A percentile compares a stretch with the other conserved stretches of the same genome.
These are phyloP conservation scores for Kradibia gibbosae DNA, from an alignment of 1,140 invertebrate species.

Conservation along the genomic window DNA sequence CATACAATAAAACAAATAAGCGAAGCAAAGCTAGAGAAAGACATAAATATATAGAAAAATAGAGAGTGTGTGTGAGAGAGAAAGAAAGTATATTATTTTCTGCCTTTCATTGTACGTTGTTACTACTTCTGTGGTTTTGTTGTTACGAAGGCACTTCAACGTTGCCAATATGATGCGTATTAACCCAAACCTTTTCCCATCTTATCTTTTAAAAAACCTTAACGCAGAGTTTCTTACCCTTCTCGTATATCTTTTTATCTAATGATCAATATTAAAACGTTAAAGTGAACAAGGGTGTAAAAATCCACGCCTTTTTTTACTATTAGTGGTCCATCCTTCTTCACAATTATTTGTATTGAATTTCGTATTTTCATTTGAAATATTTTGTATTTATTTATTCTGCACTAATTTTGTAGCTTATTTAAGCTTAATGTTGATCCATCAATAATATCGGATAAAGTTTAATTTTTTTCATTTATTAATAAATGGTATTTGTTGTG, in stretches of 20 bases:
- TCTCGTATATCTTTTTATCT: background rate
- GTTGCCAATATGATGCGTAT: background rate
- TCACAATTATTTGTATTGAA: too few species aligned
- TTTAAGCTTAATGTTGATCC: background rate
- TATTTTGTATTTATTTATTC: background rate
- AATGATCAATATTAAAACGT: background rate
- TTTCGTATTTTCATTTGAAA: too few species aligned
- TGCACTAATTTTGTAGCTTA: background rate
- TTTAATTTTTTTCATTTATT: constrained; percentile 13
- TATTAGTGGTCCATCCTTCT: too few species aligned
- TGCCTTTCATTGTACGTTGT: constrained; percentile 48
- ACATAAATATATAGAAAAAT: too few species aligned
- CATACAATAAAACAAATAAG: constrained; percentile 19
- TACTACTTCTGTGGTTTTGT: background rate
- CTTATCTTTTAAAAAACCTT: background rate
- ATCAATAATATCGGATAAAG: constrained; percentile 25
- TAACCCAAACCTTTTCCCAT: background rate
- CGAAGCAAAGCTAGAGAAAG: background rate
- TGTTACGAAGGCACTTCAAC: constrained; percentile 48
- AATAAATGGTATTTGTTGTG: constrained; percentile 17
- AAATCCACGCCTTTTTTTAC: too few species aligned
- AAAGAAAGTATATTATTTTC: constrained; percentile 54
- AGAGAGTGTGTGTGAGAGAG: background rate
- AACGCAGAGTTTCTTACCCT: background rate
- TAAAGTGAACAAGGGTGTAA: background rate